Conservation (phyloP, 2,888 invertebrate species). For the Antitype chi region DNA sequence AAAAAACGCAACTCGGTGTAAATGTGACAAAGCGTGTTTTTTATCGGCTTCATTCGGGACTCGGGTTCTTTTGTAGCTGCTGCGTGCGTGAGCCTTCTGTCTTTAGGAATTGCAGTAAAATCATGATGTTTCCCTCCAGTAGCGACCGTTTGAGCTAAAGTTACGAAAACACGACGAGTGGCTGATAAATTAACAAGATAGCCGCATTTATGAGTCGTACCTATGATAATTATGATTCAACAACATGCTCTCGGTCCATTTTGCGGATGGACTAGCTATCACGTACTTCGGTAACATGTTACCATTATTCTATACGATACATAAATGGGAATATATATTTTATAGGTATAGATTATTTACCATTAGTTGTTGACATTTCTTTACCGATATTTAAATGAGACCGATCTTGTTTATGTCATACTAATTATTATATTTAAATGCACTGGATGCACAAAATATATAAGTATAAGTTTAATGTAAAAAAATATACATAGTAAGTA, state of each 20-base stretch:
- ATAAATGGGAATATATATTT: neutral
- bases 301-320: neutral
- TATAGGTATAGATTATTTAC: neutral
- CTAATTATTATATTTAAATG: neutral
- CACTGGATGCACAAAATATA: too few relatives aligned
- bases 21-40: neutral
- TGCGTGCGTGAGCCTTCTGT: constrained; percentile 7
- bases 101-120: too few relatives aligned
- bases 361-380: neutral
- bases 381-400: neutral
- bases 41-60: too few relatives aligned
- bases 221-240: constrained; percentile 18
- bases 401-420: neutral
- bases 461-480: too few relatives aligned
- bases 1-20: neutral
- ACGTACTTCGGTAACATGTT: neutral
- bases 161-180: neutral
- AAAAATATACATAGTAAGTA: too few relatives aligned
- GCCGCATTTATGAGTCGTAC: neutral
- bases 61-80: too few relatives aligned
- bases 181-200: constrained; percentile 44
- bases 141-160: neutral
- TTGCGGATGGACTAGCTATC: neutral
- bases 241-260: neutral
- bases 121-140: neutral